Evolutionary conservation across 2,888 invertebrate species (phyloP).

Genomic region (Chaitophorus viminalis): DNA sequence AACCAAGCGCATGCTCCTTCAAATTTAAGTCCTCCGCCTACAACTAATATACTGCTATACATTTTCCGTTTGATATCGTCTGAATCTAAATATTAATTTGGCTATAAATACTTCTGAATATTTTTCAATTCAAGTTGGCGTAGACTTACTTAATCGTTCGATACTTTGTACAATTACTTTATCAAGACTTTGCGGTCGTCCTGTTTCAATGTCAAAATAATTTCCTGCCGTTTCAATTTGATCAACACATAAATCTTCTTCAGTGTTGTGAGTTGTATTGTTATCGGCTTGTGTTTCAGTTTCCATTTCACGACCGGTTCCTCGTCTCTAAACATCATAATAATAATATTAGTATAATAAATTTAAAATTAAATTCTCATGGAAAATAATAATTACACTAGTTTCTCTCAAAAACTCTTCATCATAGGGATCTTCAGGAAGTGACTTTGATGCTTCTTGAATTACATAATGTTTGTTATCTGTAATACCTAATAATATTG

Average conservation of each 20-base stretch:
- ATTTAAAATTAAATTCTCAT: slow-evolving; percentile 65
- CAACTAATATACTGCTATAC: slow-evolving; percentile 91
- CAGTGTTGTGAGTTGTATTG: slow-evolving; percentile 67
- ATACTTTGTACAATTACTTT: slow-evolving; percentile 92
- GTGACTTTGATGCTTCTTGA: slow-evolving; percentile 77
- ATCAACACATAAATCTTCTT: slow-evolving; percentile 81
- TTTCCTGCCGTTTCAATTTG: slow-evolving; percentile 68
- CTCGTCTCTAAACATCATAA: slow-evolving; percentile 68
- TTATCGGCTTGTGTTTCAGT: slow-evolving; percentile 66
- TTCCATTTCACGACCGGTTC: slow-evolving; percentile 65
- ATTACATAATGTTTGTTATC: slow-evolving; percentile 79
- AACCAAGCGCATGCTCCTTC: slow-evolving; percentile 71
- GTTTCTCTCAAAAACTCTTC: slow-evolving; percentile 91
- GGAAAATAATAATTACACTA: slow-evolving; percentile 70
- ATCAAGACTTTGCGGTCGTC: slow-evolving; percentile 87
- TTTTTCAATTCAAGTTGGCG: not conserved
- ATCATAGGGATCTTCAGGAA: slow-evolving; percentile 94
- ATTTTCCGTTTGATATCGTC: slow-evolving; percentile 93
- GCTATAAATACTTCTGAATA: not conserved
- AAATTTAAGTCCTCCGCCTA: slow-evolving; percentile 92
- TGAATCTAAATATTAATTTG: slow-evolving; percentile 70
- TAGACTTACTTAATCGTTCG: slow-evolving; percentile 80
- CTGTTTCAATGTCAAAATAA: slow-evolving; percentile 78
- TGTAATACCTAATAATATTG: slow-evolving; percentile 87
- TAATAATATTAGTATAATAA: slow-evolving; percentile 66